Base-by-base conservation (phyloP, 2,888 invertebrate species). In the Cremastobaeus sp. region DNA sequence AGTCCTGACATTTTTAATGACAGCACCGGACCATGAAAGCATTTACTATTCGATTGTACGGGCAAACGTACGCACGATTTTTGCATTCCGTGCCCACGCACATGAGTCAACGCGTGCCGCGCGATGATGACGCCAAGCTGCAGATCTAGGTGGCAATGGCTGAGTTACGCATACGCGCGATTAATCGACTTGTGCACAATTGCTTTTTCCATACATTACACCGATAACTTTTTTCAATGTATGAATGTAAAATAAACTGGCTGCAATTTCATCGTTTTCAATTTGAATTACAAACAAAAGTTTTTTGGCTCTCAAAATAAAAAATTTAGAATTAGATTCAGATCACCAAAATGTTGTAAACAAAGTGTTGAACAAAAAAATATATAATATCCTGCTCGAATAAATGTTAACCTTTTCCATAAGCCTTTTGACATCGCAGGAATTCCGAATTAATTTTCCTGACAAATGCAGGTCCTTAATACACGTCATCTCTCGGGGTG, bases 71-170 rank as follows among this genome's bases (percentile, higher is more conserved):
- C 75, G 52, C 75, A 81, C 77, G 78, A 76, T 76, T 74, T 71
- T 77, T 72, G 81, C 81, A 85, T 84, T 80, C 81, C 80, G 43
- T 79, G 81, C 84, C 83, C 84, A 84, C 83, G 84, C 84, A 79
- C 80, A 78, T 85, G 85, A 85, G 82, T 85, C 84, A 85, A 85
- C 82, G 78, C 82, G 79, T 82, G 80, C 77, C 79, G 70, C 17
- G 76, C 15, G 37, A 78, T 76, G 77, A 79, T 77, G 79, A 77
- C 75, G 77, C 76, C 75, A 69, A 75, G 73, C 62, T 62, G 57
- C 64, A 32, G 32, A 74, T 70, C 70, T 70, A 75, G 73, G 75
- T 75, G 54, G 71, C 71, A 66, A 47, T 55, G 55, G 62, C 74
- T 79, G 79, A 79, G 65, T 79, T 78, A 79, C 55, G 73, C 62